These are phyloP conservation scores for Erpornis zantholeuca DNA, from an alignment of 2,113 vertebrate genomes.

Conservation along the genomic window DNA sequence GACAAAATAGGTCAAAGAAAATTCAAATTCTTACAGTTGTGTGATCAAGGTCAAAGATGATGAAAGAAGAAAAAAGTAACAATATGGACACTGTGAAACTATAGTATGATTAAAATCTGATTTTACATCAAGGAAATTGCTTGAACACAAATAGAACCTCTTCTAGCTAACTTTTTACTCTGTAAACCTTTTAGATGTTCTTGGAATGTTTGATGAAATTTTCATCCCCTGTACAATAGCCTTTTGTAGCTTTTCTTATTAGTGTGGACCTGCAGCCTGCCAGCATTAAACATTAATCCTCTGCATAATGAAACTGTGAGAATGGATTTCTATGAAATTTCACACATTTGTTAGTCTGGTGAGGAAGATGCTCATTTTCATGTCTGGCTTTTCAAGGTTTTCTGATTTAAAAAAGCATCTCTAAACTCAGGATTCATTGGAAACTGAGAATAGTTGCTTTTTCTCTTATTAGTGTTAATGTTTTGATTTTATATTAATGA, in stretches of 20 bases:
- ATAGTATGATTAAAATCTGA: constrained; percentile 1
- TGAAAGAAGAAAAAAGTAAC: background rate
- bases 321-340: constrained; percentile 64
- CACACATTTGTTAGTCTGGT: constrained; percentile 48
- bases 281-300: constrained; percentile 66
- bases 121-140: constrained; percentile 10
- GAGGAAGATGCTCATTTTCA: constrained; percentile 61
- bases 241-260: constrained; percentile 62
- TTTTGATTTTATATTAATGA: background rate
- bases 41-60: background rate
- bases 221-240: constrained; percentile 37
- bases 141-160: constrained; percentile 41
- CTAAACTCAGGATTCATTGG: background rate
- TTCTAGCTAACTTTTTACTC: constrained; percentile 27
- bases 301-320: constrained; percentile 60
- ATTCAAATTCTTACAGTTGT: background rate
- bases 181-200: constrained; percentile 41
- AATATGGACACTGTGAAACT: background rate
- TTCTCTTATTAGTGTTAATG: background rate
- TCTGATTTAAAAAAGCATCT: background rate
- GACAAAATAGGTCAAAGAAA: background rate
- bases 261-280: constrained; percentile 36
- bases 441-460: background rate
- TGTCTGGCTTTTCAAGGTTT: constrained; percentile 15
- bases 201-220: constrained; percentile 62